phyloP scores from a whole-genome alignment of 2,797 vertebrate species.

The Gadopsis marmoratus region DNA sequence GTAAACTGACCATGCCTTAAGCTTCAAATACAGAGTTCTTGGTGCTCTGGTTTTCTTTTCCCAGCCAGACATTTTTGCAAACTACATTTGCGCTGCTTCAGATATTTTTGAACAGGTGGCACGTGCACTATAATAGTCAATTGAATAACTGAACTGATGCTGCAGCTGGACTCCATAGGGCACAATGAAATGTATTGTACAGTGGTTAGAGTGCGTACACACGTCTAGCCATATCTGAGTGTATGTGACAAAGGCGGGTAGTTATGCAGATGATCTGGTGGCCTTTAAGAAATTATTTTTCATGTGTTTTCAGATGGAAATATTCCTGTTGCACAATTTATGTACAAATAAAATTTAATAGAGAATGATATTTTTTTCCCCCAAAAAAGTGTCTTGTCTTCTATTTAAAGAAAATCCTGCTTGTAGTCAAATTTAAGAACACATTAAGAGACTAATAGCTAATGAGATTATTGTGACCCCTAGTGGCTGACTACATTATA shows the following conservation, averaged over 20 bases:
- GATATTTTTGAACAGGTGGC: slow-evolving; percentile 70
- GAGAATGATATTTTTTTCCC: slow-evolving; percentile 75
- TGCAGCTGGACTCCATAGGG: slow-evolving; percentile 81
- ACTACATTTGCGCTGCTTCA: slow-evolving; percentile 76
- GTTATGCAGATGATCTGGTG: slow-evolving; percentile 72
- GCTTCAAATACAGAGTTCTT: slow-evolving; percentile 75
- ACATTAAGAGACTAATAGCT: neutral
- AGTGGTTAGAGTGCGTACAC: slow-evolving; percentile 68
- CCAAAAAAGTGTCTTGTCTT: slow-evolving; percentile 48
- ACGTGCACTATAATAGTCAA: slow-evolving; percentile 78
- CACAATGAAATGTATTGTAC: slow-evolving; percentile 81
- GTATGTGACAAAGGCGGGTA: slow-evolving; percentile 62
- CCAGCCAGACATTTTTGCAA: slow-evolving; percentile 69
- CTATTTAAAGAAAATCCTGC: neutral
- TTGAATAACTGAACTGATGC: slow-evolving; percentile 64
- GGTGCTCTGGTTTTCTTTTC: slow-evolving; percentile 74
- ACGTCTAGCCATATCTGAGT: slow-evolving; percentile 67
- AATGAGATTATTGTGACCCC: slow-evolving; percentile 47
- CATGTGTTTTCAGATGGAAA: slow-evolving; percentile 82
- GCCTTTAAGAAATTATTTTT: slow-evolving; percentile 80
- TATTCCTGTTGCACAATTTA: slow-evolving; percentile 86
- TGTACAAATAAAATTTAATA: slow-evolving; percentile 90
- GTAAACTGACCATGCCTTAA: slow-evolving; percentile 80
- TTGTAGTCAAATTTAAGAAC: neutral
- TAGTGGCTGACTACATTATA: slow-evolving; percentile 41